Evolutionary conservation across 2,888 invertebrate species (phyloP), one percentile per base, ranked within the genome.

Genomic region (Phyllotreta striolata): DNA sequence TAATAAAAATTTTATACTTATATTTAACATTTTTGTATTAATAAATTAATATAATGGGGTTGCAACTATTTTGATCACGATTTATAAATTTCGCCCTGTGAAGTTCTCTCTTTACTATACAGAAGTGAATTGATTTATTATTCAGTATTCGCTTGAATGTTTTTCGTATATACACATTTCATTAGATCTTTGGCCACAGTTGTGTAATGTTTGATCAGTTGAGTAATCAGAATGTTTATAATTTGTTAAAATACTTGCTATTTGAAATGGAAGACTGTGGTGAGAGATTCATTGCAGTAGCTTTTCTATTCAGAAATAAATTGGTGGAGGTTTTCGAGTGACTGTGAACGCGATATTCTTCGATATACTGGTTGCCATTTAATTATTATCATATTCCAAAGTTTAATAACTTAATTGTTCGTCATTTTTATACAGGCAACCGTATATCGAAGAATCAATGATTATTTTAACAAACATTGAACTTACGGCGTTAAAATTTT

Each of bases 401-500:
- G 24, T 24, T 24, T 24, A 24, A 24, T 24, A 24, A 24, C 24
- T 3, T 24, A 24, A 24, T 24, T 4, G 24, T 49, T 49, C 8
- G 24, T 47, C 8, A 47, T 47, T 14, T 47, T 47, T 8, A 12
- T 14, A 47, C 47, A 4, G 1, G 24, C 24, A 24, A 24, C 14
- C 2, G 52, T 52, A 52, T 52, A 38, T 52, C 13, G 38, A 10
- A 52, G 38, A 38, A 14, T 38, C 5, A 9, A 34, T 52, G 14
- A 38, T 69, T 64, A 63, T 62, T 65, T 64, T 60, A 69, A 65
- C 57, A 66, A 68, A 66, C 63, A 62, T 67, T 66, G 62, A 63
- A 60, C 70, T 69, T 75, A 78, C 74, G 77, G 79, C 79, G 78
- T 79, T 80, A 78, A 78, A 70, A 73, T 73, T 76, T 73, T 72